phyloP scores from a whole-genome alignment of 2,888 invertebrate genomes.

The Perizoma flavofasciatum region DNA sequence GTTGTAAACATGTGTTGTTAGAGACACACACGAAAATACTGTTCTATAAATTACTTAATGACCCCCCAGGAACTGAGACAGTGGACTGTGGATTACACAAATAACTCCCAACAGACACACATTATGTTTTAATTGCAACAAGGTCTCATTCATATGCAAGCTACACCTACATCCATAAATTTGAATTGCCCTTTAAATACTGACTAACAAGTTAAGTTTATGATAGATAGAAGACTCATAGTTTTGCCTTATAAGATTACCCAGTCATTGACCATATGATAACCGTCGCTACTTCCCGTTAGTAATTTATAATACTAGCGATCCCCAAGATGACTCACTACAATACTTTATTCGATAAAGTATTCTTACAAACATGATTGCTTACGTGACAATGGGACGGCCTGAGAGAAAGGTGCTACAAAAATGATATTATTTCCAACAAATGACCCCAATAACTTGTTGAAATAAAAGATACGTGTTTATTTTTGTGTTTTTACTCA shows the following conservation, averaged over 20 bases:
- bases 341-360: conserved; percentile 21
- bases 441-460: conserved; percentile 42
- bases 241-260: conserved; percentile 48
- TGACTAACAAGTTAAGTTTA: conserved; percentile 4
- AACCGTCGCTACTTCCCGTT: conserved; percentile 72
- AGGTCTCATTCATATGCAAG: conserved; percentile 37
- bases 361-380: conserved; percentile 37
- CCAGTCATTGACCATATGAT: conserved; percentile 74
- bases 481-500: conserved; percentile 71
- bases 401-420: conserved; percentile 51
- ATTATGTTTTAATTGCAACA: conserved; percentile 34
- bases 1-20: too few species aligned
- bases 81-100: conserved; percentile 14
- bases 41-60: conserved; percentile 15
- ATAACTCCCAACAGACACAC: conserved; percentile 20
- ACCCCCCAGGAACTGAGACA: conserved; percentile 27
- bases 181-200: conserved; percentile 21
- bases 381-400: conserved; percentile 56
- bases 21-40: neutral
- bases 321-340: conserved; percentile 67
- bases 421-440: conserved; percentile 44
- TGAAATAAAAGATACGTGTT: conserved; percentile 38
- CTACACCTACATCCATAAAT: conserved; percentile 26
- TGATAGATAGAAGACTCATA: conserved; percentile 44
- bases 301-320: conserved; percentile 62